phyloP scores from a whole-genome alignment of 2,888 invertebrate genomes.

The Perizoma flavofasciatum region DNA sequence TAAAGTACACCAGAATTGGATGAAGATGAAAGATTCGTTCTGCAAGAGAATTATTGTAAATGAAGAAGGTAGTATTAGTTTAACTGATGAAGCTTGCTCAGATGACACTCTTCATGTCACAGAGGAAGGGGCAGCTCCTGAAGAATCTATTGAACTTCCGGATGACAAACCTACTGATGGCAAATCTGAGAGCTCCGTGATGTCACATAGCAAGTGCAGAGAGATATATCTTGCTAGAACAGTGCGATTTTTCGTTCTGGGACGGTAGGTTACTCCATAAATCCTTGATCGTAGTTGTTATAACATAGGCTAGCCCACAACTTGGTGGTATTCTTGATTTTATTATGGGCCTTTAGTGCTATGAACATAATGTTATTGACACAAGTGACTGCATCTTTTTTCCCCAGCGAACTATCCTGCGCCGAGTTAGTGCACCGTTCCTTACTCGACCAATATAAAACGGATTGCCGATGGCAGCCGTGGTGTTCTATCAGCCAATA shows the following conservation, averaged over 20 bases:
- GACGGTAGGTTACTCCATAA: slow-evolving; percentile 50
- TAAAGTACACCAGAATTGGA: slow-evolving; percentile 57
- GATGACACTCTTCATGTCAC: slow-evolving; percentile 37
- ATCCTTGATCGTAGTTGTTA: neutral
- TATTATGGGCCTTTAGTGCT: neutral
- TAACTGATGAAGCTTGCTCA: slow-evolving; percentile 48
- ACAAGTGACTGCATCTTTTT: neutral
- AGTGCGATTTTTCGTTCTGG: slow-evolving; percentile 64
- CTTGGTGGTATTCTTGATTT: no score
- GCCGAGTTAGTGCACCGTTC: slow-evolving; percentile 68
- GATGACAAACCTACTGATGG: slow-evolving; percentile 40
- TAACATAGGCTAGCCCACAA: neutral
- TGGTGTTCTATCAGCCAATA: slow-evolving; percentile 72
- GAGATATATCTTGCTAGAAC: slow-evolving; percentile 61
- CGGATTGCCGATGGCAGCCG: slow-evolving; percentile 62
- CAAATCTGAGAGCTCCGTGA: slow-evolving; percentile 52
- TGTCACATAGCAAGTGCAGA: slow-evolving; percentile 60
- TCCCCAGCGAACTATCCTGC: slow-evolving; percentile 62
- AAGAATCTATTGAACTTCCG: slow-evolving; percentile 29
- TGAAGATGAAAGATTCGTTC: slow-evolving; percentile 71
- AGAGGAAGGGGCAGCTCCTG: slow-evolving; percentile 37
- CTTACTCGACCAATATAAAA: slow-evolving; percentile 60
- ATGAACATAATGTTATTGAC: neutral
- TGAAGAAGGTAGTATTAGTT: slow-evolving; percentile 63
- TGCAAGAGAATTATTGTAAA: slow-evolving; percentile 60